A percentile compares a stretch with the other conserved stretches of the same genome.
Conservation (phyloP, 2,113 vertebrate species). For the Epinephelus fuscoguttatus region DNA sequence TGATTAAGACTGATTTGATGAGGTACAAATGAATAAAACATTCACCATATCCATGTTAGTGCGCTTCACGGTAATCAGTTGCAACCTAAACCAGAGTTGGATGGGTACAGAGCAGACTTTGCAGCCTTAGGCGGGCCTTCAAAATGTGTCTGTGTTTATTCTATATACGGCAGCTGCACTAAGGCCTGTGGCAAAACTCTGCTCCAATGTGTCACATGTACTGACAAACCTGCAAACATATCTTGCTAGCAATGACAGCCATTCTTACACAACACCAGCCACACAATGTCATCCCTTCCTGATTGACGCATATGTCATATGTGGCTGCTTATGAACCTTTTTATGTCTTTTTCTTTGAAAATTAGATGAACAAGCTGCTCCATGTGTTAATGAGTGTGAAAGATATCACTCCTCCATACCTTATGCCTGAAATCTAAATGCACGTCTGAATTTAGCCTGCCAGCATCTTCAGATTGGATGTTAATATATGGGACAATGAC, state of each 20-base stretch:
- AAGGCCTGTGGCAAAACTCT: constrained; percentile 52
- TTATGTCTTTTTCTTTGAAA: constrained; percentile 3
- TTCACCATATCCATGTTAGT: not conserved
- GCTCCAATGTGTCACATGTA: constrained; percentile 55
- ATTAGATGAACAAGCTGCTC: not conserved
- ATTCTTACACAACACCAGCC: constrained; percentile 36
- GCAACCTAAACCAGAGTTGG: constrained; percentile 10
- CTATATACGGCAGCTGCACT: constrained; percentile 56
- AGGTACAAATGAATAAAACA: constrained; percentile 52
- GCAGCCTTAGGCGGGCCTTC: constrained; percentile 43
- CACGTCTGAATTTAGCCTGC: constrained; percentile 31
- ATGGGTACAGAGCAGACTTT: constrained; percentile 27
- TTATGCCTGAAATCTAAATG: not conserved
- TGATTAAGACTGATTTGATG: constrained; percentile 50
- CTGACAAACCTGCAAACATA: constrained; percentile 58
- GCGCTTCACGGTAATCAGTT: constrained; percentile 36
- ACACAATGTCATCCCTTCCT: constrained; percentile 33
- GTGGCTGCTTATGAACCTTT: constrained; percentile 19
- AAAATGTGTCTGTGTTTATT: constrained; percentile 67
- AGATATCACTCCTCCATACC: constrained; percentile 10
- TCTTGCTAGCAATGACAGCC: constrained; percentile 39
- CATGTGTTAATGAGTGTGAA: constrained; percentile 30
- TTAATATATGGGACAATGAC: not conserved
- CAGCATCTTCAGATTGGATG: not conserved
- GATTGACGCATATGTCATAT: constrained; percentile 29